These are phyloP conservation scores for Psophia crepitans DNA, from an alignment of 2,113 vertebrate species.

Conservation along the genomic window DNA sequence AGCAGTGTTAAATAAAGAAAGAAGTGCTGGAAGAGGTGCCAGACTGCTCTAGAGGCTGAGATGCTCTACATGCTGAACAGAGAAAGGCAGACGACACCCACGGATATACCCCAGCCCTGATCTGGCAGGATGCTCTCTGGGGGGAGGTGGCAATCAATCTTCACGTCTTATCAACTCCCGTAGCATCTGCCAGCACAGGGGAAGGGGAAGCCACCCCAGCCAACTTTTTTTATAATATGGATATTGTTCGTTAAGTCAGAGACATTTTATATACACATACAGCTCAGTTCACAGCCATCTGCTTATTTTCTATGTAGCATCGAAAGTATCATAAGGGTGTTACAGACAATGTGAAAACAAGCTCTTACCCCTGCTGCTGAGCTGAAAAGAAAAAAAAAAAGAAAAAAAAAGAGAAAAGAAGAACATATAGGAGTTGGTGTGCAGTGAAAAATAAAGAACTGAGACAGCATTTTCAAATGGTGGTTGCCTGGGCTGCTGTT, in stretches of 20 bases:
- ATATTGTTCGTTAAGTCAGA: neutral
- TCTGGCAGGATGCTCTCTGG: neutral
- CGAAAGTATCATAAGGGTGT: neutral
- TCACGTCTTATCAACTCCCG: neutral
- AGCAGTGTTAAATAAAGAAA: neutral
- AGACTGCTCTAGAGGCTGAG: constrained; percentile 40
- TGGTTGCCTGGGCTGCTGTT: neutral
- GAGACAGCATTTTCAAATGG: neutral
- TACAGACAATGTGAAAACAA: constrained; percentile 21
- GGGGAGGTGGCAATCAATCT: neutral
- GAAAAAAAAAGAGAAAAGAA: neutral
- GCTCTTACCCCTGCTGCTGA: neutral
- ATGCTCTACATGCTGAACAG: neutral
- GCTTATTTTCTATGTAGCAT: neutral
- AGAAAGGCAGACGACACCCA: neutral
- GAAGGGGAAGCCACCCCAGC: neutral
- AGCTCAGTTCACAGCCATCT: constrained; percentile 26
- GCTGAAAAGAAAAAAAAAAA: neutral
- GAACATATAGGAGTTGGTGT: neutral
- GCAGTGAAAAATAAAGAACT: neutral
- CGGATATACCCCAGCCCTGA: neutral
- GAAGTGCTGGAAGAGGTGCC: constrained; percentile 30
- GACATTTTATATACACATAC: neutral
- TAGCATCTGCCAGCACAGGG: neutral
- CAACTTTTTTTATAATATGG: neutral